Evolutionary conservation across 2,113 vertebrate genomes (phyloP).

Genomic region (Mirounga angustirostris): DNA sequence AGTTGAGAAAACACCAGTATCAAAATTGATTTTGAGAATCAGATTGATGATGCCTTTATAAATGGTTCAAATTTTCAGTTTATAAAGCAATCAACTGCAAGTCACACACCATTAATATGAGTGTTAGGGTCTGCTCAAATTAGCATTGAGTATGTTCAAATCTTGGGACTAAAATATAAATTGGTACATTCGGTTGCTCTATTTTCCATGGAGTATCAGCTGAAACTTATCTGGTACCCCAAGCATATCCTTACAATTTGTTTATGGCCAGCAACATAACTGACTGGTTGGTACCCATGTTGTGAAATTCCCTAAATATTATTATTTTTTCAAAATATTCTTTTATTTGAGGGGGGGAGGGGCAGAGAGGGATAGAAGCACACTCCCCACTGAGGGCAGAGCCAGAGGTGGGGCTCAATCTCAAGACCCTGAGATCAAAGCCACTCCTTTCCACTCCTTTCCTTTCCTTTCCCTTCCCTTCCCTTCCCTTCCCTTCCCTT

Average conservation of each 20-base stretch:
- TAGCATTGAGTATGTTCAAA: neutral
- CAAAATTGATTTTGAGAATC: neutral
- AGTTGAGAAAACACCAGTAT: neutral
- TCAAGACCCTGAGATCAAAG: neutral
- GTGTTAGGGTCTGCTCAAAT: neutral
- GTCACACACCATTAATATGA: neutral
- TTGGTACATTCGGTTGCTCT: neutral
- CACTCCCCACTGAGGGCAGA: neutral
- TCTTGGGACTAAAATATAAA: neutral
- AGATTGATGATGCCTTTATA: neutral
- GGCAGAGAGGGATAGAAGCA: no score
- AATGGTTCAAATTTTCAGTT: neutral
- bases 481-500: neutral
- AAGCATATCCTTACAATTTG: neutral
- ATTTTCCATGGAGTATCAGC: neutral
- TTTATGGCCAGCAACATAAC: neutral
- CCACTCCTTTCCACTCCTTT: neutral
- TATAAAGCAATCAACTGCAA: neutral
- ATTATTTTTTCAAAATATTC: neutral
- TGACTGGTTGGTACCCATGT: neutral
- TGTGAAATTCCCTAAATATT: neutral
- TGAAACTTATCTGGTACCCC: neutral
- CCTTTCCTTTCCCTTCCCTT: no score
- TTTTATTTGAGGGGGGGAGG: neutral
- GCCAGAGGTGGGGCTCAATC: neutral